Percentiles rank a stretch among this genome's conserved stretches.
Conservation (phyloP, 2,888 invertebrate genomes). For the Agrypnus murinus region DNA sequence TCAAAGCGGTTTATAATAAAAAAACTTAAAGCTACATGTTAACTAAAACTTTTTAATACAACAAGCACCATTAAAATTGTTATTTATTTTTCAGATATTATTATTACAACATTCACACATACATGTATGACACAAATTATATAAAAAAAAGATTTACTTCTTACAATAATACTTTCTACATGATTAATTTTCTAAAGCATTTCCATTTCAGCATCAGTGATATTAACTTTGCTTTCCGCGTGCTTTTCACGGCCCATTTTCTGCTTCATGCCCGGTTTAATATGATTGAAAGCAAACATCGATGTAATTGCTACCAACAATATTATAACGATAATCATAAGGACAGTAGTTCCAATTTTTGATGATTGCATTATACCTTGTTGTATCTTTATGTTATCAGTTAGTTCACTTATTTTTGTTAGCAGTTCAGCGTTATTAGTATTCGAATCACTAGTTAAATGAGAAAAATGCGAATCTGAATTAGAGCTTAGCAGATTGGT, state of each 20-base stretch:
- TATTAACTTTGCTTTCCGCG: not conserved
- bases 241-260: too few species aligned
- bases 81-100: too few species aligned
- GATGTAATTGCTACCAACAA: constrained; percentile 3
- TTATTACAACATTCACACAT: too few species aligned
- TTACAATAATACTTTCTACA: too few species aligned
- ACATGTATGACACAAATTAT: too few species aligned
- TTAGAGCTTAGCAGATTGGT: not conserved
- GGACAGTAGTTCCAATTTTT: not conserved
- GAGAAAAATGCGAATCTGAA: not conserved
- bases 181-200: not conserved
- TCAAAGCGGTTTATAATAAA: too few species aligned
- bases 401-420: not conserved
- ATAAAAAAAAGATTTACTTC: too few species aligned
- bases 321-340: not conserved
- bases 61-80: too few species aligned
- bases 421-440: not conserved
- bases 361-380: not conserved
- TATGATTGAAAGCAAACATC: not conserved
- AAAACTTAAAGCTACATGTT: too few species aligned
- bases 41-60: too few species aligned
- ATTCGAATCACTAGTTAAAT: not conserved
- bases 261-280: not conserved
- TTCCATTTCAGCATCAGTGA: not conserved
- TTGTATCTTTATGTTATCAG: not conserved